Percentiles rank a stretch among this genome's conserved stretches.
Evolutionary conservation across 2,888 invertebrate genomes (phyloP).

Genomic region (Oscheius sp.): DNA sequence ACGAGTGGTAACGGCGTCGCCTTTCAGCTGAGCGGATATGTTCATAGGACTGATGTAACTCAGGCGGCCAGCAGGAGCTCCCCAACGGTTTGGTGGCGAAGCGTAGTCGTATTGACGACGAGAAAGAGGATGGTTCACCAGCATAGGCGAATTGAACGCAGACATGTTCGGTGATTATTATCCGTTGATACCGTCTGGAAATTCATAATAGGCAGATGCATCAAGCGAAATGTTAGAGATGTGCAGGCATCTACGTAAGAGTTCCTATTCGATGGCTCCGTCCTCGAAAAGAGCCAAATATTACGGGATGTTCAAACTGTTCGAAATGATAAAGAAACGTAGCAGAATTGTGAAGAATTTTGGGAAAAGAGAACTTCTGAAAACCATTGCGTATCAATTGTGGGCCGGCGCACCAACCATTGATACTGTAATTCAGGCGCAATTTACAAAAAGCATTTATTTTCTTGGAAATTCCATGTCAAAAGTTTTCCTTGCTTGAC

Average conservation of each 20-base stretch:
- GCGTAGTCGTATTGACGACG: slow-evolving; percentile 1
- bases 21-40: background rate
- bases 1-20: background rate
- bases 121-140: slow-evolving; percentile 5
- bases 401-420: too few relatives aligned
- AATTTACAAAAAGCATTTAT: background rate
- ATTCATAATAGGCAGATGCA: background rate
- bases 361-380: too few relatives aligned
- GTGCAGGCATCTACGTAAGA: background rate
- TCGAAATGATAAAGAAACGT: too few relatives aligned
- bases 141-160: slow-evolving; percentile 13
- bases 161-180: slow-evolving; percentile 15
- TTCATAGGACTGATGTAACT: slow-evolving; percentile 25
- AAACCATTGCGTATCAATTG: too few relatives aligned
- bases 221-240: background rate
- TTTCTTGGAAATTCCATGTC: background rate
- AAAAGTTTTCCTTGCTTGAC: too few relatives aligned
- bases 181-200: slow-evolving; percentile 9
- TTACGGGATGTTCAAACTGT: too few relatives aligned
- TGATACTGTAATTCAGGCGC: too few relatives aligned
- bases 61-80: slow-evolving; percentile 31
- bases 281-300: too few relatives aligned
- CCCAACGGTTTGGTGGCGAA: slow-evolving; percentile 13
- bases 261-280: background rate
- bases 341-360: too few relatives aligned